These are phyloP conservation scores for Tineola bisselliella DNA, from an alignment of 2,888 invertebrate genomes.

Conservation along the genomic window DNA sequence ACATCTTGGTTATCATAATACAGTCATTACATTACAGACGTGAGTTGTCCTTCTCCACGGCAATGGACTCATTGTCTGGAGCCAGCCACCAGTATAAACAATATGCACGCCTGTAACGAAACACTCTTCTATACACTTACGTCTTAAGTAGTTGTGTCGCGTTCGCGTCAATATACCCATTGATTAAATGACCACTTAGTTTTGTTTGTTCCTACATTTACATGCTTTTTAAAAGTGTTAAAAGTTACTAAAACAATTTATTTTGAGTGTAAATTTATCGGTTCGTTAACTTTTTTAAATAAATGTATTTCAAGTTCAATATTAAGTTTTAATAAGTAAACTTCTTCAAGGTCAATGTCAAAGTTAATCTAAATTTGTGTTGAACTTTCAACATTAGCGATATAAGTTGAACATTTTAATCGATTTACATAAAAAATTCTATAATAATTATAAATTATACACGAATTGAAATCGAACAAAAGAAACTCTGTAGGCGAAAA, in stretches of 20 bases:
- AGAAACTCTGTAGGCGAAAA: neutral
- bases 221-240: neutral
- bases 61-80: conserved; percentile 49
- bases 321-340: neutral
- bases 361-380: neutral
- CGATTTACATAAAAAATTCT: no score
- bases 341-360: neutral
- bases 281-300: no score
- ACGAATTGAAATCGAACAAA: neutral
- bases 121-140: conserved; percentile 21
- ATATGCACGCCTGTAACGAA: conserved; percentile 46
- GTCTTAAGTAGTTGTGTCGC: neutral
- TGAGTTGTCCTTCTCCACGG: conserved; percentile 59
- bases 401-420: no score
- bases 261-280: no score
- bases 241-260: neutral
- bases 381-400: neutral
- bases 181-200: neutral
- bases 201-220: neutral
- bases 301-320: neutral
- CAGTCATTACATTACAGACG: conserved; percentile 47
- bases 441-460: neutral
- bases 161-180: conserved; percentile 1
- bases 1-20: conserved; percentile 4
- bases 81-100: conserved; percentile 41